These are phyloP conservation scores for Rhagonycha fulva DNA, from an alignment of 2,888 invertebrate species.

Conservation along the genomic window DNA sequence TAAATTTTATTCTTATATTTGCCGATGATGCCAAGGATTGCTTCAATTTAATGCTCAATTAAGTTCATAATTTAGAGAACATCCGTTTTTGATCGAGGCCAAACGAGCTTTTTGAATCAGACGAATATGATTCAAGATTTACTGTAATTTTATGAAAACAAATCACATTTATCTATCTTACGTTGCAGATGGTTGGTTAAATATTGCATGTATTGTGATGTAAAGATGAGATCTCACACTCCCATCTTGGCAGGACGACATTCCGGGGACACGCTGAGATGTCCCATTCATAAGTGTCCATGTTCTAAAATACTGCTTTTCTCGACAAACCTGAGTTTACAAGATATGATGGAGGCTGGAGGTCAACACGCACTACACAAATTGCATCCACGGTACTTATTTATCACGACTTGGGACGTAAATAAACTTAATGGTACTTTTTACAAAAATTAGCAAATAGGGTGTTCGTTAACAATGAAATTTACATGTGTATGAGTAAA, in stretches of 20 bases:
- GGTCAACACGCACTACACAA: slow-evolving; percentile 36
- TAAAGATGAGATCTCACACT: slow-evolving; percentile 51
- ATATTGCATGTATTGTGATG: slow-evolving; percentile 53
- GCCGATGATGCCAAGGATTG: background rate
- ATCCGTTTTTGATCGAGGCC: background rate
- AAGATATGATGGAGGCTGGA: slow-evolving; percentile 34
- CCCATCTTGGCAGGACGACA: slow-evolving; percentile 44
- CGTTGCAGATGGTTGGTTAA: slow-evolving; percentile 46
- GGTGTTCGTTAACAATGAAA: background rate
- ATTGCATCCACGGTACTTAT: slow-evolving; percentile 24
- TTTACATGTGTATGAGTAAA: slow-evolving; percentile 3
- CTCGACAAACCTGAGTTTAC: slow-evolving; percentile 26
- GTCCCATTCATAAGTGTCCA: slow-evolving; percentile 53
- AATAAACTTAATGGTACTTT: background rate
- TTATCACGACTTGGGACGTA: background rate
- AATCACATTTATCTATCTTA: slow-evolving; percentile 44
- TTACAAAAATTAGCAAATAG: background rate
- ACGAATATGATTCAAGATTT: slow-evolving; percentile 41
- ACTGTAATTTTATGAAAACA: slow-evolving; percentile 44
- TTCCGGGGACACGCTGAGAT: slow-evolving; percentile 49
- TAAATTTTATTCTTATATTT: background rate
- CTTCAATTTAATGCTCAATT: background rate
- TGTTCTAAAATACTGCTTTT: slow-evolving; percentile 34
- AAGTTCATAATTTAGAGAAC: background rate
- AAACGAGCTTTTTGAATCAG: background rate